These are phyloP conservation scores for Serrognathus titanus DNA, from an alignment of 2,888 invertebrate species.

Conservation along the genomic window DNA sequence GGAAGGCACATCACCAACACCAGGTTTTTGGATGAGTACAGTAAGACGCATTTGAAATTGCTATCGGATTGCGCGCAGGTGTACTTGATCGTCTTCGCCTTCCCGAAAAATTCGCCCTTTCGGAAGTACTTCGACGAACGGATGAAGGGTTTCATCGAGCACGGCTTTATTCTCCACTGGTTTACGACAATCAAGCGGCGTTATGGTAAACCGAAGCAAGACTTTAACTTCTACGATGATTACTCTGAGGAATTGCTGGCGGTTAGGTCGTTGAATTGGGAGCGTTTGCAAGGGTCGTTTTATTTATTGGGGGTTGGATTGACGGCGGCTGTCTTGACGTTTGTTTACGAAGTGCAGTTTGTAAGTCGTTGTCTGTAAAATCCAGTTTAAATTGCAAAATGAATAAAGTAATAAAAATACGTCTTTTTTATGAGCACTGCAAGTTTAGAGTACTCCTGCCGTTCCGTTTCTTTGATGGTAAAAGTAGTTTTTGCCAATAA, in stretches of 20 bases:
- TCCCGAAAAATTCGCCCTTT: constrained; percentile 30
- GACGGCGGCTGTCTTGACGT: not conserved
- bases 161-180: constrained; percentile 27
- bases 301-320: not conserved
- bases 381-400: too few relatives aligned
- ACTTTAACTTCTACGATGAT: not conserved
- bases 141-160: constrained; percentile 22
- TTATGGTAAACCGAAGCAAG: not conserved
- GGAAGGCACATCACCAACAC: constrained; percentile 29
- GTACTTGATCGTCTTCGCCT: constrained; percentile 25
- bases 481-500: too few relatives aligned
- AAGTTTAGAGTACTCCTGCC: too few relatives aligned
- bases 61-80: constrained; percentile 27
- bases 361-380: too few relatives aligned
- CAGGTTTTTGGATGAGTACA: constrained; percentile 21
- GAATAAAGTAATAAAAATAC: too few relatives aligned
- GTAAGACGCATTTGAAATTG: constrained; percentile 21
- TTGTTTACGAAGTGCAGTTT: not conserved
- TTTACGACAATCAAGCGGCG: not conserved
- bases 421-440: too few relatives aligned
- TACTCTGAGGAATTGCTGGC: not conserved
- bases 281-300: not conserved
- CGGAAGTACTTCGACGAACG: constrained; percentile 21
- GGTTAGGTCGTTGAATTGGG: not conserved
- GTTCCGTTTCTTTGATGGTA: too few relatives aligned